These are phyloP conservation scores for Entelurus aequoreus DNA, from an alignment of 2,113 vertebrate species.

Conservation along the genomic window DNA sequence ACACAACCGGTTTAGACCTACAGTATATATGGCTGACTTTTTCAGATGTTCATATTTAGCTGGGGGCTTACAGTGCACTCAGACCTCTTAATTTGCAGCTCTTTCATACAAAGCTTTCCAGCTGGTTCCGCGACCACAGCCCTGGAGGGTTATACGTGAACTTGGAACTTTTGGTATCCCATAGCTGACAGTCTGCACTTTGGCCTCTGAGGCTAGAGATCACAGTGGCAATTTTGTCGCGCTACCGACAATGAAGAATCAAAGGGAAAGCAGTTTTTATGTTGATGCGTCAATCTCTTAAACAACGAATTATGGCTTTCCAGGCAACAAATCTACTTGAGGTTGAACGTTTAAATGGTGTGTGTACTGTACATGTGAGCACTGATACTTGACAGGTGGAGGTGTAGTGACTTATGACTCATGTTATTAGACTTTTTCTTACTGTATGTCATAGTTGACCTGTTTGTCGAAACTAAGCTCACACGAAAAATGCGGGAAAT, in stretches of 20 bases:
- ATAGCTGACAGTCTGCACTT: constrained; percentile 37
- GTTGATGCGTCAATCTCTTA: constrained; percentile 13
- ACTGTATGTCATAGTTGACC: constrained; percentile 25
- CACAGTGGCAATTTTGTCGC: constrained; percentile 36
- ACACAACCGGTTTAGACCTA: neutral
- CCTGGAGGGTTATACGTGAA: constrained; percentile 36
- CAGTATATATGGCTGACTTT: neutral
- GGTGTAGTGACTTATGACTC: constrained; percentile 30
- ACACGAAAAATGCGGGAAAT: too few relatives aligned
- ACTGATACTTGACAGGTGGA: constrained; percentile 24
- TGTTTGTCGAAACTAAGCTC: constrained; percentile 42
- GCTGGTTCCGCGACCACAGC: constrained; percentile 40
- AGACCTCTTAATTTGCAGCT: constrained; percentile 16
- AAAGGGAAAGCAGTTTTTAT: constrained; percentile 26
- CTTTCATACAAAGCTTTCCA: constrained; percentile 38
- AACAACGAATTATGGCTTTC: constrained; percentile 13
- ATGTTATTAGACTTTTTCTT: constrained; percentile 20
- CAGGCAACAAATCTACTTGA: constrained; percentile 9
- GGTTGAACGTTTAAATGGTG: neutral
- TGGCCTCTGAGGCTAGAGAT: constrained; percentile 41
- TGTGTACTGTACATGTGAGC: neutral
- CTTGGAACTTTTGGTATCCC: constrained; percentile 19
- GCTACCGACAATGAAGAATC: constrained; percentile 34
- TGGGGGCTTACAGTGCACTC: constrained; percentile 13
- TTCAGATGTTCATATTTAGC: constrained; percentile 12